Conservation (phyloP, 2,113 vertebrate genomes). For the Odocoileus virginianus region DNA sequence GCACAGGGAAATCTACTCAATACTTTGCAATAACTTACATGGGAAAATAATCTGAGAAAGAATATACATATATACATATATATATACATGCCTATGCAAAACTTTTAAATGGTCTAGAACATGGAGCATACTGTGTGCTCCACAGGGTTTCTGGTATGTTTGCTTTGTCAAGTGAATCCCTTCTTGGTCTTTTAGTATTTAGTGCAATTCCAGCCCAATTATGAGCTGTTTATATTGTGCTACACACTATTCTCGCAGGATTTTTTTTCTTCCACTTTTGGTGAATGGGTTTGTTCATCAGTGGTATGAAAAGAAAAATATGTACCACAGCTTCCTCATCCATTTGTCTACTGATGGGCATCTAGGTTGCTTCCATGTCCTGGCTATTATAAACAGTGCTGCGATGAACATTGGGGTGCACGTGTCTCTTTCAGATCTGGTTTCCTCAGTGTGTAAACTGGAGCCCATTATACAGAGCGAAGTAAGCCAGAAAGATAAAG, state of each 20-base stretch:
- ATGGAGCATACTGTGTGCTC: background rate
- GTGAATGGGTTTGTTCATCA: background rate
- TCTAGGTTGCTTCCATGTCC: too few species aligned
- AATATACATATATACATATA: background rate
- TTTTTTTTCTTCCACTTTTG: background rate
- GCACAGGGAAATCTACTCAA: background rate
- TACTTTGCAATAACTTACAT: background rate
- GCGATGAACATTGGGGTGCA: too few species aligned
- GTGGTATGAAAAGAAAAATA: constrained; percentile 20
- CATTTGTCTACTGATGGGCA: too few species aligned
- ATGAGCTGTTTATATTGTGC: background rate
- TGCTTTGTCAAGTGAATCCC: background rate
- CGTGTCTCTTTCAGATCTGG: too few species aligned
- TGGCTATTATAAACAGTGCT: too few species aligned
- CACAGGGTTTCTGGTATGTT: background rate
- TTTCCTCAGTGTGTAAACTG: too few species aligned
- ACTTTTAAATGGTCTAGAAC: background rate
- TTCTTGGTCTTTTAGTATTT: background rate
- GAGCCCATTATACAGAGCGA: too few species aligned
- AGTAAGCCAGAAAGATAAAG: too few species aligned
- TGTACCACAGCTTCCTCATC: too few species aligned
- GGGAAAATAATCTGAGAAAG: background rate
- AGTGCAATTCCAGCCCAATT: background rate
- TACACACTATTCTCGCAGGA: background rate
- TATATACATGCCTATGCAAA: background rate